Evolutionary conservation across 2,113 vertebrate species (phyloP), one percentile per base, ranked within the genome.

Genomic region (Ramphastos sulfuratus): DNA sequence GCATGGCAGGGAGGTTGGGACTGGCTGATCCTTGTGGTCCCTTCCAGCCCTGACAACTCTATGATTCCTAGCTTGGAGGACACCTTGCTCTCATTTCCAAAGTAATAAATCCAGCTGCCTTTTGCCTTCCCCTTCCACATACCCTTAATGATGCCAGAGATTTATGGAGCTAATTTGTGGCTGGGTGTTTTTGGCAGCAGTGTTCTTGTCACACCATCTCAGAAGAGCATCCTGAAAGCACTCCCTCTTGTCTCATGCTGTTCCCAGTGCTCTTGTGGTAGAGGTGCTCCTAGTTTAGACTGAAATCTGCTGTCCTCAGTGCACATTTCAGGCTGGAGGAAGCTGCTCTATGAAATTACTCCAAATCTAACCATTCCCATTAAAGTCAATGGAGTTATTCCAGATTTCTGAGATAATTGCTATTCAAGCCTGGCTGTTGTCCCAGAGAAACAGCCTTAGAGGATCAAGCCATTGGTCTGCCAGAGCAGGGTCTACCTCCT

Each of bases 21-120:
- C 44, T 46, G 44, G 44, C 15, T 46, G 44, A 17, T 46, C 15
- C 44, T 46, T 46, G 44, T 17, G 15, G 44, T 46, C 44, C 44
- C 44, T 46, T 46, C 44, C 44, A 46, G 44, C 44, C 44, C 17
- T 46, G 16, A 46, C 44, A 18, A 46, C 7, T 46, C 44, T 17
- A 18, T 46, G 44, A 18, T 46, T 39, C 54, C 61, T 23, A 3
- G 54, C 70, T 58, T 52, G 64, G 76, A 50, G 24, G 25, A 35
- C 80, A 75, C 23, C 75, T 65, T 21, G 16, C n/a, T 55, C 14
- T 89, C 66, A 50, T 72, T 92, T 82, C 74, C 42, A 46, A 54
- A 30, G 37, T 24, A 76, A 95, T 82, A 82, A 92, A 94, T 95
- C 76, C 15, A 80, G 39, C 31, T 76, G 87, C 79, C 23, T 50